Evolutionary conservation across 2,797 vertebrate genomes (phyloP).

Genomic region (Argyrosomus regius): DNA sequence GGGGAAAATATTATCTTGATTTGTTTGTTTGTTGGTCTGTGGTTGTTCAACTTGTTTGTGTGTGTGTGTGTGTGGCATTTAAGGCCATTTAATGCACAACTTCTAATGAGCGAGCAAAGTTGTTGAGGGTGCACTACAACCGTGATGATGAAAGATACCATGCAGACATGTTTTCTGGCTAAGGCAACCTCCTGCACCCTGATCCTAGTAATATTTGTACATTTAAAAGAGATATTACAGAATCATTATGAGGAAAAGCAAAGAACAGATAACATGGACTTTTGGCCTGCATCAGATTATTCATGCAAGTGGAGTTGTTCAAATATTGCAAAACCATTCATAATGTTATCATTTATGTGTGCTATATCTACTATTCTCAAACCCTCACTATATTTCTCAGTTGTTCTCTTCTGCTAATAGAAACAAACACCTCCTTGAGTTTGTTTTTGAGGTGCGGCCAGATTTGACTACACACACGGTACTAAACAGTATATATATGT

Average conservation of each 20-base stretch:
- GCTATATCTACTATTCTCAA: not conserved
- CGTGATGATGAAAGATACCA: not conserved
- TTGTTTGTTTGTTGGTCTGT: not conserved
- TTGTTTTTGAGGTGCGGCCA: not conserved
- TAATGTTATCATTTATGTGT: not conserved
- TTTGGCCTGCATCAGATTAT: not conserved
- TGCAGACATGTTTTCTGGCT: not conserved
- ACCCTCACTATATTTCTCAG: not conserved
- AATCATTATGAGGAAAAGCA: not conserved
- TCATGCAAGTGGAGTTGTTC: not conserved
- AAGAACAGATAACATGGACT: not conserved
- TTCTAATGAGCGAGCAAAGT: constrained; percentile 7
- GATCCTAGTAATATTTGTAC: not conserved
- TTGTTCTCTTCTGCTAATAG: not conserved
- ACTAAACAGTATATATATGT: constrained; percentile 28
- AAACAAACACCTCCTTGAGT: constrained; percentile 10
- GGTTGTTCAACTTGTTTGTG: not conserved
- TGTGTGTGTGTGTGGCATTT: too few species aligned
- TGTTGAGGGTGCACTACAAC: not conserved
- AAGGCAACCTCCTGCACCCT: not conserved
- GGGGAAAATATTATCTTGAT: not conserved
- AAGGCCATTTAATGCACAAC: constrained; percentile 20
- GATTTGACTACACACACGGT: not conserved
- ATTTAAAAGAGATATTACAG: constrained; percentile 11
- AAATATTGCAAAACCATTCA: not conserved